Evolutionary conservation across 2,797 vertebrate species (phyloP).

Genomic region (Heliangelus exortis): DNA sequence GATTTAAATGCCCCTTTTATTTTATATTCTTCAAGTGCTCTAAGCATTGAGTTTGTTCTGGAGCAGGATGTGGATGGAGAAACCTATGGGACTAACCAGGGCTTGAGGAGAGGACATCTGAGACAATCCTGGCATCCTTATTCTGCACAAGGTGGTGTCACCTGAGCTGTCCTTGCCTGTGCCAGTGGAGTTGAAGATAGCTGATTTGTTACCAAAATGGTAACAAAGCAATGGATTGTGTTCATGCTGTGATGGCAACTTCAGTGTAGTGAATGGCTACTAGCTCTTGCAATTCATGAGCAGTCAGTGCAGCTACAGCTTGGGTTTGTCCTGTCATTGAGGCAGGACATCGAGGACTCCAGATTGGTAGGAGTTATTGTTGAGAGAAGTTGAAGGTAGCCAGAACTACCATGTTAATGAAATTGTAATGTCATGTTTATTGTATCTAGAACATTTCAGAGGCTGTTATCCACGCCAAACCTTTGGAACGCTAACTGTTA

Average conservation of each 20-base stretch:
- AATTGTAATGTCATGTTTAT: not conserved
- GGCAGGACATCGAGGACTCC: not conserved
- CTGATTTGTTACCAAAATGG: not conserved
- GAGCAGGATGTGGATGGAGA: not conserved
- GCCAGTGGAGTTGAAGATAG: not conserved
- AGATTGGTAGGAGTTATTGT: not conserved
- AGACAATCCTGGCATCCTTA: fast-evolving
- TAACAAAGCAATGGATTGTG: fast-evolving
- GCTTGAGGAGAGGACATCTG: not conserved
- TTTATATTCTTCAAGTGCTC: not conserved
- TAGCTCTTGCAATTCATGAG: not conserved
- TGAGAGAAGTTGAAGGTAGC: not conserved
- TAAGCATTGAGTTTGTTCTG: not conserved
- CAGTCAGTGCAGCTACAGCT: not conserved
- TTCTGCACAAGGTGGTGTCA: not conserved
- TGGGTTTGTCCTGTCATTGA: not conserved
- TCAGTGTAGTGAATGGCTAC: fast-evolving
- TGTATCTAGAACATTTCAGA: not conserved
- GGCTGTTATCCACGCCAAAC: not conserved
- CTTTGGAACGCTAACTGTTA: not conserved
- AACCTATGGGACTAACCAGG: not conserved
- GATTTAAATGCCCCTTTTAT: fast-evolving
- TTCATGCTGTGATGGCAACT: fast-evolving
- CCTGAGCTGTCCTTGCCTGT: not conserved
- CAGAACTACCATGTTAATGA: not conserved